Evolutionary conservation across 2,113 vertebrate species (phyloP).

Genomic region (Laterallus jamaicensis): DNA sequence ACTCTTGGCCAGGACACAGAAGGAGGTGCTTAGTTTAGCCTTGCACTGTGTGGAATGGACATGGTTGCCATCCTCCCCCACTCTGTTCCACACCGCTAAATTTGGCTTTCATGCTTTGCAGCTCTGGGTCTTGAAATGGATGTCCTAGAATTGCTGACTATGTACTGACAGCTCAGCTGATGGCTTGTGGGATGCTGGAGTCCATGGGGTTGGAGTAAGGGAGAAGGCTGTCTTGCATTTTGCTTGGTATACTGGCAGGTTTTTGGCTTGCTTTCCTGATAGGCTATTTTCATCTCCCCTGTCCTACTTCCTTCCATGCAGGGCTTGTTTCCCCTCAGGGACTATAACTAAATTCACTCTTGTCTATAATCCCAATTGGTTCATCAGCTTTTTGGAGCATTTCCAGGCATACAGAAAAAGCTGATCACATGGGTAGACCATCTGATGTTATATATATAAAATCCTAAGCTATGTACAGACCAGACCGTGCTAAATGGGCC

Average conservation of each 20-base stretch:
- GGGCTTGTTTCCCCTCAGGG: constrained; percentile 37
- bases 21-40: background rate
- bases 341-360: constrained; percentile 34
- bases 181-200: constrained; percentile 22
- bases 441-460: constrained; percentile 29
- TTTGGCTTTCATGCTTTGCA: background rate
- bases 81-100: background rate
- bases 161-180: constrained; percentile 46
- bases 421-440: constrained; percentile 16
- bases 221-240: constrained; percentile 29
- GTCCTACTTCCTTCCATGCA: constrained; percentile 54
- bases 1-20: background rate
- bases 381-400: constrained; percentile 46
- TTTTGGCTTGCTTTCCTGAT: constrained; percentile 50
- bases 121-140: background rate
- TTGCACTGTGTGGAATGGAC: background rate
- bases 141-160: constrained; percentile 36
- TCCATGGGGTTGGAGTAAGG: background rate
- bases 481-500: background rate
- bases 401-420: constrained; percentile 49
- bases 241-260: constrained; percentile 12
- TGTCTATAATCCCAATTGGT: constrained; percentile 40
- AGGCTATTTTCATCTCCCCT: constrained; percentile 64
- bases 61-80: background rate
- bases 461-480: background rate